phyloP scores from a whole-genome alignment of 2,888 invertebrate species.

The Apodemia zela region DNA sequence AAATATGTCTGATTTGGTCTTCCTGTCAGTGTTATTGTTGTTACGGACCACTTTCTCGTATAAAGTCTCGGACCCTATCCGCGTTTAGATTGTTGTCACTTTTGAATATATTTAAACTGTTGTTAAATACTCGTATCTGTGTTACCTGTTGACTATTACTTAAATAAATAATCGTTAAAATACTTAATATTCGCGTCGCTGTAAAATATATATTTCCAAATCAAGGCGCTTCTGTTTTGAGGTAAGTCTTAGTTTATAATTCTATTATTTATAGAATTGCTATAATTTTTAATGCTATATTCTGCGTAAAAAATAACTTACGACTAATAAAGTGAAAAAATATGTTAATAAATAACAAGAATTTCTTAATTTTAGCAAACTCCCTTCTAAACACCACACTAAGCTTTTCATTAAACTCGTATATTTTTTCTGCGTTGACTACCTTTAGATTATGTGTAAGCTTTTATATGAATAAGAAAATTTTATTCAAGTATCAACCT shows the following conservation, averaged over 20 bases:
- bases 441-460: background rate
- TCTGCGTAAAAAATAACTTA: no score
- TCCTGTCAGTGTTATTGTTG: constrained; percentile 63
- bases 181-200: constrained; percentile 44
- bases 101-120: constrained; percentile 74
- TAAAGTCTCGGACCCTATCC: constrained; percentile 39
- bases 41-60: constrained; percentile 57
- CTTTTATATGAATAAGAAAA: background rate
- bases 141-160: constrained; percentile 77
- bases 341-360: background rate
- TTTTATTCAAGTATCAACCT: background rate
- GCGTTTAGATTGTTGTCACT: constrained; percentile 58
- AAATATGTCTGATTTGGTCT: constrained; percentile 57
- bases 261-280: background rate
- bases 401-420: background rate
- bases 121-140: constrained; percentile 73
- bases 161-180: constrained; percentile 46
- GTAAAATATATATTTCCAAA: constrained; percentile 25
- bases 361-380: background rate
- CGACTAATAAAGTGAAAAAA: no score
- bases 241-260: constrained; percentile 30
- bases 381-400: background rate
- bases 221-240: constrained; percentile 24
- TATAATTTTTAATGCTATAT: no score
- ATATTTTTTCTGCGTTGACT: background rate